phyloP scores from a whole-genome alignment of 2,113 vertebrate genomes.

The Hemicordylus capensis region DNA sequence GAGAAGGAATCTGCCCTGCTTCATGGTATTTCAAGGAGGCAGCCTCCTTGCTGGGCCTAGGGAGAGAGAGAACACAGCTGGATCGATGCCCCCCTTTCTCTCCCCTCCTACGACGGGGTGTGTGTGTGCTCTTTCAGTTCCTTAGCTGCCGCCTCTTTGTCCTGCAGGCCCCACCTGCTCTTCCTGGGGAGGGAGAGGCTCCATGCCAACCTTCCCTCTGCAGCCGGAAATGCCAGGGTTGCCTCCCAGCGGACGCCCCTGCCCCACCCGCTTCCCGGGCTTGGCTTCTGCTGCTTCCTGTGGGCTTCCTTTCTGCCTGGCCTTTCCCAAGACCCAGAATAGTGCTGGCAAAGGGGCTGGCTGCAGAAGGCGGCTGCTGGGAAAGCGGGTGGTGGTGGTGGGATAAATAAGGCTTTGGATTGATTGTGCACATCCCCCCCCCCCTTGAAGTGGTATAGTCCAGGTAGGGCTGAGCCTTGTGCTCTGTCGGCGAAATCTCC shows the following conservation, averaged over 20 bases:
- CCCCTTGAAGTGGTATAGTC: background rate
- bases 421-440: background rate
- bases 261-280: background rate
- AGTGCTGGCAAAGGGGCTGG: background rate
- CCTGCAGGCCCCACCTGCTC: background rate
- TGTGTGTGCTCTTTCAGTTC: background rate
- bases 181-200: background rate
- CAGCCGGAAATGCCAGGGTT: background rate
- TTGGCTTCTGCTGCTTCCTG: background rate
- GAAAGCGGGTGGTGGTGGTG: too few species aligned
- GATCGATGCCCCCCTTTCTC: background rate
- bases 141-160: background rate
- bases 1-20: too few species aligned
- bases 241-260: background rate
- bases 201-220: background rate
- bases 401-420: too few species aligned
- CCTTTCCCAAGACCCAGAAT: background rate
- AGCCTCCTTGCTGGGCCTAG: background rate
- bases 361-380: background rate
- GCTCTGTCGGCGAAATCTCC: background rate
- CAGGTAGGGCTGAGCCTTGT: background rate
- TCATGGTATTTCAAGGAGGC: too few species aligned
- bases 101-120: background rate
- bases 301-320: background rate
- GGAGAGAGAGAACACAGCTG: background rate